phyloP scores from a whole-genome alignment of 2,888 invertebrate genomes.

The Tachina fera region DNA sequence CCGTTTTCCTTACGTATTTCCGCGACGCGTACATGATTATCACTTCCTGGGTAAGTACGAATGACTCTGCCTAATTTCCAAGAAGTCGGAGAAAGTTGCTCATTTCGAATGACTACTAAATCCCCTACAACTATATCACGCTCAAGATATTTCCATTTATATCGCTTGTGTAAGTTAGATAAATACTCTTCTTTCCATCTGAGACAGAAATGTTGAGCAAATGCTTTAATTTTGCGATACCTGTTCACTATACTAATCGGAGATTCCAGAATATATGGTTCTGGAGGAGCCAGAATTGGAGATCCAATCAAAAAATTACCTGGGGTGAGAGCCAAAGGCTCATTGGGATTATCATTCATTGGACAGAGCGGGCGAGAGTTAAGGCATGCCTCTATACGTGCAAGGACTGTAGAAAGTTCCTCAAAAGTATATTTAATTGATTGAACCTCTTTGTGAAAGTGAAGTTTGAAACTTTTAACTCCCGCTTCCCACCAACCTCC shows the following conservation, averaged over 20 bases:
- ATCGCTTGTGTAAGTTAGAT: too few relatives aligned
- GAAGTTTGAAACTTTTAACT: not conserved
- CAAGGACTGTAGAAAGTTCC: not conserved
- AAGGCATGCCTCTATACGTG: slow-evolving; percentile 1
- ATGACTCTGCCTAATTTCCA: not conserved
- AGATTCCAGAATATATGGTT: not conserved
- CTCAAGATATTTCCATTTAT: too few relatives aligned
- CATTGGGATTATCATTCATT: not conserved
- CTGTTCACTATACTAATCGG: not conserved
- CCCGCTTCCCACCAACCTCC: too few relatives aligned
- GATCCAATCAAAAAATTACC: not conserved
- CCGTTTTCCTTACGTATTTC: too few relatives aligned
- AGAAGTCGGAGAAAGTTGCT: too few relatives aligned
- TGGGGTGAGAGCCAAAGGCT: not conserved
- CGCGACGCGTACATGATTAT: too few relatives aligned
- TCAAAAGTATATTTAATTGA: not conserved
- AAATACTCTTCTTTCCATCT: too few relatives aligned
- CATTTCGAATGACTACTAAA: not conserved
- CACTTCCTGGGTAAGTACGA: too few relatives aligned
- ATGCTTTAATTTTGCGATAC: not conserved
- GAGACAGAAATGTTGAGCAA: too few relatives aligned
- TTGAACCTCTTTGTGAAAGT: not conserved
- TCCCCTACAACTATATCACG: too few relatives aligned
- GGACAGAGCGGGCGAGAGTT: slow-evolving; percentile 4
- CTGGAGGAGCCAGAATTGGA: not conserved